Evolutionary conservation across 2,113 vertebrate genomes (phyloP), one percentile per base, ranked within the genome.

Genomic region (Malurus cyaneus): DNA sequence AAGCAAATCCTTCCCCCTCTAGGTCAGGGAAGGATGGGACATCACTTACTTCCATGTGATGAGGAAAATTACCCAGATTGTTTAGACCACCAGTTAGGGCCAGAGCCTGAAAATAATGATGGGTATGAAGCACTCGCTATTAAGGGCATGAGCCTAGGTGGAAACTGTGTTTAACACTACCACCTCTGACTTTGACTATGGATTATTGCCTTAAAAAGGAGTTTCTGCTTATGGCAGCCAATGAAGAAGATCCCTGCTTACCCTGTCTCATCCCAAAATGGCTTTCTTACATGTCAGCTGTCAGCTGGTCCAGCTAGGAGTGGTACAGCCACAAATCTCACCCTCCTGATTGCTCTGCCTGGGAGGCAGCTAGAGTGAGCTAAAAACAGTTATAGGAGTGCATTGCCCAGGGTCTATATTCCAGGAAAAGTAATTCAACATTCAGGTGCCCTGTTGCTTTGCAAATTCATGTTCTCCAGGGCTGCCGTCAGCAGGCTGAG

Each of bases 1-100:
- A 86, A 80, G 80, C 34, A 71, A 80, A 36, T 93, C 69, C 28
- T 87, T 76, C 89, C 23, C 28, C n/a, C 88, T 92, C 36, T 41
- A 34, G 66, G 65, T 60, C 66, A 47, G 65, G 66, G 53, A 80
- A 89, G 74, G 70, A 61, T 26, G 77, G 74, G 70, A 36, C 66
- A 89, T 69, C 6, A 0, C 74, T 88, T 41, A 7, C n/a, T 96
- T 81, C 20, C 73, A 93, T 65, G 25, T 0, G 4, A 94, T 85
- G 94, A 89, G 59, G 81, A 69, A 93, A 92, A 92, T 94, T 69
- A 94, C 69, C 62, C 46, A 89, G 71, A 72, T 0, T 1, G 49
- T 87, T 93, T 69, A 80, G 59, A 65, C 53, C 59, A 61, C 66
- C 13, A 12, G 25, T 25, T 72, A 66, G 15, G 71, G 50, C 52